A percentile compares a stretch with the other conserved stretches of the same genome.
phyloP scores from a whole-genome alignment of 2,888 invertebrate genomes.

The Alsophila aescularia region DNA sequence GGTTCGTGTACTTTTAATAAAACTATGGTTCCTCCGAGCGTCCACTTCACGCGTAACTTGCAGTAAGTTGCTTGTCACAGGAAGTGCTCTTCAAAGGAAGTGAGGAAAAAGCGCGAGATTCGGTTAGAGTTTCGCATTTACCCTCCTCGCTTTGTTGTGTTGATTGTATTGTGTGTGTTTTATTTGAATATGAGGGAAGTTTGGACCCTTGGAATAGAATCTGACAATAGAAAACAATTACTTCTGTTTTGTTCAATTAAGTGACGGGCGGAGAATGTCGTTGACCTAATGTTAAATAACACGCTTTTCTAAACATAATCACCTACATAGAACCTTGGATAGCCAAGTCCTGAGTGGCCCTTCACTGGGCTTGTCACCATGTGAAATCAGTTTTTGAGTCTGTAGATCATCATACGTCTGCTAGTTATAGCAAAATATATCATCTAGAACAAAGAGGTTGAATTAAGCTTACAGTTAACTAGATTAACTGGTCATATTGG shows the following conservation, averaged over 20 bases:
- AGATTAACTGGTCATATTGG: too few species aligned
- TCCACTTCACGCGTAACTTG: conserved; percentile 19
- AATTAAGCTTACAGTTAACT: too few species aligned
- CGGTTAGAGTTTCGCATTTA: conserved; percentile 28
- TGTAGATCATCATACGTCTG: too few species aligned
- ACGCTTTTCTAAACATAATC: too few species aligned
- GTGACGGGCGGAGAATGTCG: too few species aligned
- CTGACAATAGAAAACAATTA: neutral
- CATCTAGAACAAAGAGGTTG: too few species aligned
- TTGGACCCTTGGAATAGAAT: neutral
- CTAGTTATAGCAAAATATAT: too few species aligned
- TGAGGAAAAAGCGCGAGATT: conserved; percentile 29
- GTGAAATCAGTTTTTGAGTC: too few species aligned
- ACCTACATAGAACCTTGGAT: too few species aligned
- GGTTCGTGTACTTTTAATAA: neutral
- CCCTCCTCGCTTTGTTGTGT: conserved; percentile 21
- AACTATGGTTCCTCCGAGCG: conserved; percentile 8
- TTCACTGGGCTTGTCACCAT: too few species aligned
- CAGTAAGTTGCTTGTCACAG: conserved; percentile 24
- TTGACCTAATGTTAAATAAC: too few species aligned
- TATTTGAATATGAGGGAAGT: neutral
- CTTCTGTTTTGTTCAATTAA: neutral
- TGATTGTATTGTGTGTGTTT: conserved; percentile 14
- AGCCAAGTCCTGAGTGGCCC: too few species aligned
- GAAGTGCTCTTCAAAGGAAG: conserved; percentile 30